Percentiles rank a stretch among this genome's conserved stretches.
Evolutionary conservation across 2,797 vertebrate genomes (phyloP).

Genomic region (Hippocampus kuda): DNA sequence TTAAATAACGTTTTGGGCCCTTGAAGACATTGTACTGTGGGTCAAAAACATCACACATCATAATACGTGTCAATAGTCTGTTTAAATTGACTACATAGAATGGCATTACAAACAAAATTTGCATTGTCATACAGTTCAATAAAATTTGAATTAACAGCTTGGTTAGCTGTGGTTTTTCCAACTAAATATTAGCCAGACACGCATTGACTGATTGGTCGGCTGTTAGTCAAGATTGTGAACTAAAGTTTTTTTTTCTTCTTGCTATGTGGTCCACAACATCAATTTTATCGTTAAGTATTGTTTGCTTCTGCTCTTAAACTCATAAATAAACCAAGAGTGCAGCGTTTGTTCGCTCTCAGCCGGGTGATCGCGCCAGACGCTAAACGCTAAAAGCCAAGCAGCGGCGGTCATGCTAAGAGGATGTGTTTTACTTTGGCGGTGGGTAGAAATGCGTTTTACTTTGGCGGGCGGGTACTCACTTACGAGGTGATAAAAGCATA

Average conservation of each 20-base stretch:
- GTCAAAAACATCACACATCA: neutral
- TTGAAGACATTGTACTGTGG: too few relatives aligned
- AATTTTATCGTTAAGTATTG: neutral
- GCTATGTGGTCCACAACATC: neutral
- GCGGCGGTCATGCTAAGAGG: conserved; percentile 22
- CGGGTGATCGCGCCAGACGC: conserved; percentile 44
- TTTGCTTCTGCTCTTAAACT: neutral
- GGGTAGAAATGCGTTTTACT: conserved; percentile 52
- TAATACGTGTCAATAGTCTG: too few relatives aligned
- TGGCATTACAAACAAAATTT: too few relatives aligned
- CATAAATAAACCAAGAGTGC: neutral
- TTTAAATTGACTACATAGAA: too few relatives aligned
- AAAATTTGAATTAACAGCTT: neutral
- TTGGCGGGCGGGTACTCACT: conserved; percentile 48
- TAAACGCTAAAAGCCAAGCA: conserved; percentile 44
- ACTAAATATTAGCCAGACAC: neutral
- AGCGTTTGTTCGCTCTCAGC: conserved; percentile 32
- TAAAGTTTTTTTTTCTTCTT: conserved; percentile 1
- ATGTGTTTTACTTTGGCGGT: conserved; percentile 45
- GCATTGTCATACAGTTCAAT: too few relatives aligned
- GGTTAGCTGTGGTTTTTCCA: neutral
- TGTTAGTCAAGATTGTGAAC: neutral
- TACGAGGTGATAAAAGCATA: conserved; percentile 76
- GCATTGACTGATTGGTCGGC: neutral
- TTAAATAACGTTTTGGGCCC: too few relatives aligned